Evolutionary conservation across 2,888 invertebrate genomes (phyloP).

Genomic region (Agrotis segetum): DNA sequence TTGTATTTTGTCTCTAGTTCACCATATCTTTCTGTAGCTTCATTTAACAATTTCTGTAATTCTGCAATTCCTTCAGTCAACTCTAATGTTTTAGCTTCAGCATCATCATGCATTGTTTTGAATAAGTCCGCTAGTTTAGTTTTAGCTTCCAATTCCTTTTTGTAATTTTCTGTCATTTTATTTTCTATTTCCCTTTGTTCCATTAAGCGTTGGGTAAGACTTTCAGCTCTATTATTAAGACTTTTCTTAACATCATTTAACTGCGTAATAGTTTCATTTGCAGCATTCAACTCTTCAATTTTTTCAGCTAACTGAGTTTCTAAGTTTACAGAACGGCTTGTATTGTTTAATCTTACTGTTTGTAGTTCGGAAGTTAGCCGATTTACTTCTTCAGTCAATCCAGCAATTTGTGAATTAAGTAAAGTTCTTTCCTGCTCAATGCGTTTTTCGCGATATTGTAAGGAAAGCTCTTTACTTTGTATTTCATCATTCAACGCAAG

Average conservation of each 20-base stretch:
- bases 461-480: conserved; percentile 94
- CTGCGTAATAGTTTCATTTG: conserved; percentile 93
- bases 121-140: conserved; percentile 96
- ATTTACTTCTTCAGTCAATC: conserved; percentile 94
- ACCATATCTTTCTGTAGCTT: conserved; percentile 95
- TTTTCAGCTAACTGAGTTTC: conserved; percentile 95
- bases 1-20: conserved; percentile 94
- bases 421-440: conserved; percentile 95
- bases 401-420: conserved; percentile 94
- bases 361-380: conserved; percentile 95
- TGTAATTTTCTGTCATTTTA: conserved; percentile 94
- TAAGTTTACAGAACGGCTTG: conserved; percentile 91
- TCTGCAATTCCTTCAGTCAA: conserved; percentile 94
- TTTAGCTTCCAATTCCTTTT: conserved; percentile 96
- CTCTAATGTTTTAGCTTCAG: conserved; percentile 94
- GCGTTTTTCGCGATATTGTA: conserved; percentile 96
- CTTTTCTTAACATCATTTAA: conserved; percentile 93
- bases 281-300: conserved; percentile 94
- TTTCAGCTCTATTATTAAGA: conserved; percentile 93
- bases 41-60: conserved; percentile 93
- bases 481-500: conserved; percentile 95
- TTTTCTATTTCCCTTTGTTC: conserved; percentile 94
- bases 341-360: conserved; percentile 93
- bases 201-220: conserved; percentile 93
- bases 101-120: conserved; percentile 95